Conservation (phyloP, 2,113 vertebrate species). For the Phodopus roborovskii region DNA sequence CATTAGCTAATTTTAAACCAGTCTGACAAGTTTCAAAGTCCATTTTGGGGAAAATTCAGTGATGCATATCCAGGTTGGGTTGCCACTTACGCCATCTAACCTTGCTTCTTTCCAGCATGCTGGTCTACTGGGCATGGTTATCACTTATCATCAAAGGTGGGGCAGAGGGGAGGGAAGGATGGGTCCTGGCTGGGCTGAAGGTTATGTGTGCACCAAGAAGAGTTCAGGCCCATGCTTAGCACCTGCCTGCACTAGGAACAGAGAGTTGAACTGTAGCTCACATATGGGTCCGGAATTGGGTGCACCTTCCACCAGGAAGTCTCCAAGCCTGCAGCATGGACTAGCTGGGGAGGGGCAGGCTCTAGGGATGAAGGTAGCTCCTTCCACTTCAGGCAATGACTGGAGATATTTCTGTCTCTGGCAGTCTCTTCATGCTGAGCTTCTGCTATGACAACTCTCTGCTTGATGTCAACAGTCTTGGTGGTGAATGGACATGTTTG, state of each 20-base stretch:
- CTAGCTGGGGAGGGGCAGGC: neutral
- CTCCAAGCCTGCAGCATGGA: neutral
- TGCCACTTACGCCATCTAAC: neutral
- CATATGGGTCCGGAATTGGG: neutral
- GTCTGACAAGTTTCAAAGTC: constrained; percentile 81
- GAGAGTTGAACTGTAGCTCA: neutral
- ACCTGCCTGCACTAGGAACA: neutral
- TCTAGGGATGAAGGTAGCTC: neutral
- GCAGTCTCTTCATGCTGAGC: neutral
- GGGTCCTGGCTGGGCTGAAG: neutral
- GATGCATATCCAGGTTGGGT: constrained; percentile 45
- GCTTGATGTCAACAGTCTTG: neutral
- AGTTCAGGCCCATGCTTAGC: neutral
- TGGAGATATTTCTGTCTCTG: neutral
- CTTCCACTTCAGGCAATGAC: neutral
- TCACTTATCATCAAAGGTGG: neutral
- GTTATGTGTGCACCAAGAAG: neutral
- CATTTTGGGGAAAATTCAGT: constrained; percentile 63
- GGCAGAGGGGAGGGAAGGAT: neutral
- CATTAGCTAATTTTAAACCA: constrained; percentile 78
- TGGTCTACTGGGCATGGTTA: neutral
- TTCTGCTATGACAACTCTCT: neutral
- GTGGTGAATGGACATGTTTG: neutral
- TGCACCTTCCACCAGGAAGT: neutral
- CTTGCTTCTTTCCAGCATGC: constrained; percentile 9